phyloP scores from a whole-genome alignment of 2,113 vertebrate genomes.

The Prolemur simus region DNA sequence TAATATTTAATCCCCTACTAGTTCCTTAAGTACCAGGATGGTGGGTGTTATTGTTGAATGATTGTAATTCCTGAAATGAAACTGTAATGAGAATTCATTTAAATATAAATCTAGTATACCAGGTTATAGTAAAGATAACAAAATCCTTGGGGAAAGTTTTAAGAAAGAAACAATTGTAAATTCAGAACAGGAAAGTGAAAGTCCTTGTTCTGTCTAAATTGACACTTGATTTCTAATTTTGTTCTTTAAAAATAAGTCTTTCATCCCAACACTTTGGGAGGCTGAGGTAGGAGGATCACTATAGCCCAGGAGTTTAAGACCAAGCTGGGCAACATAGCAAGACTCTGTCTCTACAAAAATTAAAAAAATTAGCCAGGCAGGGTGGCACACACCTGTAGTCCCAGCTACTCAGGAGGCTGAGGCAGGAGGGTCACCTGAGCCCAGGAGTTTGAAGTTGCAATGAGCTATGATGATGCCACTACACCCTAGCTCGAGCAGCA shows the following conservation, averaged over 20 bases:
- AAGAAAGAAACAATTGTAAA: conserved; percentile 34
- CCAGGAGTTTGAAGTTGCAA: neutral
- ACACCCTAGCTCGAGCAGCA: no score
- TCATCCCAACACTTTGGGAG: neutral
- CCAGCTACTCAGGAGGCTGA: neutral
- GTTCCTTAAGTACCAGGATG: neutral
- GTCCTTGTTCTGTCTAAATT: neutral
- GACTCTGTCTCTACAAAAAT: neutral
- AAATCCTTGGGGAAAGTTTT: neutral
- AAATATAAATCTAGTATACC: neutral
- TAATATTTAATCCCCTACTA: neutral
- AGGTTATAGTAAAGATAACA: neutral
- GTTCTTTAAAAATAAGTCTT: conserved; percentile 27
- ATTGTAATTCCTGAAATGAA: neutral
- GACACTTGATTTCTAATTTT: neutral
- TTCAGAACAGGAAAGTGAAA: neutral
- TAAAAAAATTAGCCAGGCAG: neutral
- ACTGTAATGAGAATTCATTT: neutral
- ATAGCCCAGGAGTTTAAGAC: neutral
- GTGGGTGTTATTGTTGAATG: neutral
- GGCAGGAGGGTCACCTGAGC: neutral
- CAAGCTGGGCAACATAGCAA: neutral
- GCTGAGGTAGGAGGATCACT: neutral
- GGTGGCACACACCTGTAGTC: neutral
- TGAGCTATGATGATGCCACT: no score